Base-by-base conservation (phyloP, 2,113 vertebrate genomes). In the Phoxinus phoxinus region DNA sequence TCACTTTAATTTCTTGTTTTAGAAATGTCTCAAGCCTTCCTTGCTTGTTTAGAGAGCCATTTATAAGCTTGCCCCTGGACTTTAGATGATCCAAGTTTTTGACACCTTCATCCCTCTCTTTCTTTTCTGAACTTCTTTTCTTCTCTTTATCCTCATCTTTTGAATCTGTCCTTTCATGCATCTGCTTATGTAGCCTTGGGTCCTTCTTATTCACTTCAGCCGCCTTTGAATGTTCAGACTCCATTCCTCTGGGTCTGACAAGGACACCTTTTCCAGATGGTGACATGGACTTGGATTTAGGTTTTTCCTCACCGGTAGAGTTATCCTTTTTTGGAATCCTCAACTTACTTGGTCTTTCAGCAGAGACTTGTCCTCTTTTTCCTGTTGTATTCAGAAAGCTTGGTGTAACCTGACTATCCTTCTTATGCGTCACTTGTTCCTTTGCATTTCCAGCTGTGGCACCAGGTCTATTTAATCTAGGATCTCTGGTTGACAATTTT, bases 131-230 rank as follows among this genome's bases (percentile, higher is more conserved):
- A 67, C 72, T 92, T 86, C 95, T 95, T 83, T 96, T 97, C 92
- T 97, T 99, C 53, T 99, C 97, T 89, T 96, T 97, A 15, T 97
- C 97, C 0, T 94, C 95, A 17, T 96, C 95, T 92, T 96, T 96
- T 37, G 90, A 76, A 44, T 96, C 96, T 0, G 88, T 84, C 87
- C 97, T 98, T 83, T 98, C 97, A 0, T 95, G 94, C 41, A 95
- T 87, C 32, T 97, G 97, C 72, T 97, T 99, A 87, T 94, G 96
- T 72, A 98, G 90, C 76, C 98, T 92, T 17, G 97, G 97, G 85
- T 99, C 98, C 86, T 97, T 96, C 87, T 97, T 99, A 9, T 90
- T 94, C 63, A 95, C 87, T 32, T 98, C 97, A 13, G 92, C 82
- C 0, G 91, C 83, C 88, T 95, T 96, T 30, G 87, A 74, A 41